Evolutionary conservation across 2,113 vertebrate genomes (phyloP), one percentile per base, ranked within the genome.

Genomic region (Orycteropus afer): DNA sequence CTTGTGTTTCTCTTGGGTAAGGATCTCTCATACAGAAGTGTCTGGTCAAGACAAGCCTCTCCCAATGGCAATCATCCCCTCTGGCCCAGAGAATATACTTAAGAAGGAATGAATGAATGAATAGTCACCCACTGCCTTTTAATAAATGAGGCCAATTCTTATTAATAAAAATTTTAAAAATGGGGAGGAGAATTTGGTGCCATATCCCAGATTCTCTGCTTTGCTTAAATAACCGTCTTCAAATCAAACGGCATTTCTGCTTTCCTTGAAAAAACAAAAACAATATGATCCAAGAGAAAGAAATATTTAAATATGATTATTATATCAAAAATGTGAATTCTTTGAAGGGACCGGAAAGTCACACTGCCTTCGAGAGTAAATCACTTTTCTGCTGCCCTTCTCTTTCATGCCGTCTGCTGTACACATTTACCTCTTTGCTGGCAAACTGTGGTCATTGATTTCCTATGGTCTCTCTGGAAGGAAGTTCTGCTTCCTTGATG

Each of bases 361-460:
- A 90, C 95, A 92, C 93, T 93, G 97, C 96, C 96, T 97, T 69
- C 73, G 25, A 55, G 63, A 98, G 96, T 97, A 98, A 98, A 97
- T 98, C 98, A 97, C 97, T 98, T 98, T 97, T 90, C 97, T 96
- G 97, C 96, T 98, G 98, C 98, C 97, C 98, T 98, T 98, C 98
- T 97, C 98, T 98, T 98, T 98, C 96, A 98, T 97, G 98, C 97
- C 85, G 93, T 98, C 97, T 97, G 97, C 97, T 97, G 95, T 95
- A 97, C 96, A 96, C 98, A 97, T 97, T 98, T 97, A 98, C 98
- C 97, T 98, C 97, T 97, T 97, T 86, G 89, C 98, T 94, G 97
- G 98, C 98, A 99, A 98, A 98, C 98, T 97, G 97, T 98, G 98
- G 97, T 98, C 99, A 99, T 99, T 98, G 99, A 99, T 99, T 99